phyloP scores from a whole-genome alignment of 1,140 invertebrate genomes.

The Zaprionus inermis region DNA sequence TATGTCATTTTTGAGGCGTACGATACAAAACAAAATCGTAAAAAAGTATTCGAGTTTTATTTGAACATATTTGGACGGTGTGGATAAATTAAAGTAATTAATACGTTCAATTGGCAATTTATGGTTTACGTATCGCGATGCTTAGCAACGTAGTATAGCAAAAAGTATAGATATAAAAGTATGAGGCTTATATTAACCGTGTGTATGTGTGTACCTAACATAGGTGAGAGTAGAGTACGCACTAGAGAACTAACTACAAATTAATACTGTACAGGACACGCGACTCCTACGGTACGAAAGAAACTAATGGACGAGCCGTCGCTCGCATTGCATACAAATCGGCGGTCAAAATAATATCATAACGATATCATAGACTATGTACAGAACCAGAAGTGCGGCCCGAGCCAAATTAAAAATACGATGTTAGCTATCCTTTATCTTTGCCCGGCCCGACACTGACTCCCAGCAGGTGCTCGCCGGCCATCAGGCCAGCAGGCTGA shows the following conservation, averaged over 20 bases:
- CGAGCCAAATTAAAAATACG: constrained; percentile 76
- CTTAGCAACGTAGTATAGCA: neutral
- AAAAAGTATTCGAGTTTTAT: neutral
- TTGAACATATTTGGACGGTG: constrained; percentile 70
- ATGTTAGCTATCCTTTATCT: constrained; percentile 83
- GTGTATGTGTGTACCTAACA: constrained; percentile 21
- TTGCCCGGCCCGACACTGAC: constrained; percentile 83
- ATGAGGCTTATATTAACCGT: constrained; percentile 41
- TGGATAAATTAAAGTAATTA: constrained; percentile 47
- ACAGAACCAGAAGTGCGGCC: constrained; percentile 5
- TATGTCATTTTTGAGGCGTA: neutral
- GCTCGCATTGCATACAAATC: constrained; percentile 45
- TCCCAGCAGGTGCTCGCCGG: constrained; percentile 81
- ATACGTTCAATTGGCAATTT: constrained; percentile 66
- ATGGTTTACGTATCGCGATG: constrained; percentile 32
- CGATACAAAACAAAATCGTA: neutral
- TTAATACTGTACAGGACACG: constrained; percentile 78
- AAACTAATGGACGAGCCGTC: constrained; percentile 24
- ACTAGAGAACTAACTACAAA: constrained; percentile 74
- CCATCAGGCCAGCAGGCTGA: constrained; percentile 88
- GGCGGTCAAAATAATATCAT: constrained; percentile 35
- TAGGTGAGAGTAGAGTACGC: constrained; percentile 23
- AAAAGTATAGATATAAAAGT: constrained; percentile 7
- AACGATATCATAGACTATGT: constrained; percentile 12
- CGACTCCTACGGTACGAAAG: constrained; percentile 38